Evolutionary conservation across 2,888 invertebrate genomes (phyloP).

Genomic region (Athripsodes cinereus): DNA sequence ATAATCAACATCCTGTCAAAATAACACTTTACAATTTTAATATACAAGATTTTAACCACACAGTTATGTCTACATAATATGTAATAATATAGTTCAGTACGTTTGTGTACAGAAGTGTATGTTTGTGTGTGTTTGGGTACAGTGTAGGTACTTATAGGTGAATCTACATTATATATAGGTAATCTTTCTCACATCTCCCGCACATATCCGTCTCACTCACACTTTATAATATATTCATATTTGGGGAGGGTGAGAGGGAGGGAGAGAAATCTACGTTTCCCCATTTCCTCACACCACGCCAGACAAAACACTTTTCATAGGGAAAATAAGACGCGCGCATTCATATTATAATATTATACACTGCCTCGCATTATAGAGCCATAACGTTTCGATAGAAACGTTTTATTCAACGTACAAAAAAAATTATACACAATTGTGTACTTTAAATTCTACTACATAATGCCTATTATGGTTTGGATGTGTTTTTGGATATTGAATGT

Average conservation of each 20-base stretch:
- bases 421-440: background rate
- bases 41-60: too few relatives aligned
- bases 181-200: background rate
- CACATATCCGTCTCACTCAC: conserved; percentile 17
- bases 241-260: conserved; percentile 11
- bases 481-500: background rate
- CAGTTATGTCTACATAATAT: too few relatives aligned
- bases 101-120: background rate
- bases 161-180: background rate
- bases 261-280: conserved; percentile 7
- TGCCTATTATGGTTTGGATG: background rate
- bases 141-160: too few relatives aligned
- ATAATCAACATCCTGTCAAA: too few relatives aligned
- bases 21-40: too few relatives aligned
- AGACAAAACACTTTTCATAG: conserved; percentile 18
- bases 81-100: too few relatives aligned
- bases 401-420: background rate
- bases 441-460: background rate
- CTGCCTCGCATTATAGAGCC: background rate
- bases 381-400: background rate
- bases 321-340: conserved; percentile 25
- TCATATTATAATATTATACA: background rate
- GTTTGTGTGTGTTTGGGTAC: background rate
- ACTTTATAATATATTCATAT: conserved; percentile 27
- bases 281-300: conserved; percentile 13